Evolutionary conservation across 2,797 vertebrate genomes (phyloP).

Genomic region (Aldrovandia affinis): DNA sequence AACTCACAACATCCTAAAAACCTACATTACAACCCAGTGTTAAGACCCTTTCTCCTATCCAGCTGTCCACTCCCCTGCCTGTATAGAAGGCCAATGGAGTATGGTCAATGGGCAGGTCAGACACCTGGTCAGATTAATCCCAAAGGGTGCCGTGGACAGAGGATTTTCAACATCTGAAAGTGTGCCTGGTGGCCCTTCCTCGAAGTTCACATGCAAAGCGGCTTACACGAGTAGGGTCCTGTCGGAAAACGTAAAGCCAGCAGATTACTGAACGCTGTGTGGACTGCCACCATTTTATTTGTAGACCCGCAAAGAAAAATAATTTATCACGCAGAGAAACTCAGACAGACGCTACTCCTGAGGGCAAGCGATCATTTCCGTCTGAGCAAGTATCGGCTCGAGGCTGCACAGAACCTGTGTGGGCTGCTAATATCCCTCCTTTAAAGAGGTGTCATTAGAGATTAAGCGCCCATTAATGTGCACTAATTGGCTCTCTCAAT

Average conservation of each 20-base stretch:
- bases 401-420: too few species aligned
- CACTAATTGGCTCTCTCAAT: constrained; percentile 38
- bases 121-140: constrained; percentile 8
- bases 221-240: constrained; percentile 51
- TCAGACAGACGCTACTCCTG: too few species aligned
- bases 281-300: constrained; percentile 15
- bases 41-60: too few species aligned
- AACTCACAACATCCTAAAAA: too few species aligned
- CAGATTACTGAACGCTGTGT: constrained; percentile 43
- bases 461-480: constrained; percentile 36
- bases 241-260: constrained; percentile 35
- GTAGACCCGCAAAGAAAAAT: background rate
- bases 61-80: too few species aligned
- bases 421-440: background rate
- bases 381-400: too few species aligned
- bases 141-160: constrained; percentile 5
- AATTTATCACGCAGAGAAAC: background rate
- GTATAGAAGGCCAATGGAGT: too few species aligned
- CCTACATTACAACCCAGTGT: too few species aligned
- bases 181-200: too few species aligned
- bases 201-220: constrained; percentile 43
- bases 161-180: background rate
- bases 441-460: constrained; percentile 9
- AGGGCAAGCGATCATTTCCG: too few species aligned
- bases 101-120: background rate